phyloP scores from a whole-genome alignment of 2,797 vertebrate genomes.

The Calcarius lapponicus region DNA sequence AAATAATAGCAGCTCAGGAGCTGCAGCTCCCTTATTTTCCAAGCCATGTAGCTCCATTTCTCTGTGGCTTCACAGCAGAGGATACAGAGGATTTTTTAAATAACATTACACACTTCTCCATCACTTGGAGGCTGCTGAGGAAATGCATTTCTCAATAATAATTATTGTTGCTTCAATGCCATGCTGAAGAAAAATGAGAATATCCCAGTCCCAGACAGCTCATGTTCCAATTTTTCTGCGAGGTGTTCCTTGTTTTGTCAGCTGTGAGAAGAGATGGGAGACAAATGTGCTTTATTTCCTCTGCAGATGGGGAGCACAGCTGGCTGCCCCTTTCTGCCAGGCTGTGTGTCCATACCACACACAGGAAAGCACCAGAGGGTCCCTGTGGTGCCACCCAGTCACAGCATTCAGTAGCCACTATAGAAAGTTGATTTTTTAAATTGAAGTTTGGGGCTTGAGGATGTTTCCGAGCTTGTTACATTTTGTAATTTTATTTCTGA shows the following conservation, averaged over 20 bases:
- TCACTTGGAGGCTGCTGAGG: neutral
- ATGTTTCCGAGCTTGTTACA: neutral
- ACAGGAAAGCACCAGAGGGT: neutral
- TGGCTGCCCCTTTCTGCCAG: neutral
- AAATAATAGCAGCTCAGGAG: neutral
- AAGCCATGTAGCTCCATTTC: neutral
- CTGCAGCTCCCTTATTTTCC: neutral
- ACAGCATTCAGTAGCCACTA: neutral
- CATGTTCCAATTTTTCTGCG: neutral
- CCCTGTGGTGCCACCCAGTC: neutral
- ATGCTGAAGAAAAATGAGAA: neutral
- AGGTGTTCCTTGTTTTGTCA: slow-evolving; percentile 10
- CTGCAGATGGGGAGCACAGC: neutral
- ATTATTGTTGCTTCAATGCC: neutral
- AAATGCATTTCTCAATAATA: slow-evolving; percentile 5
- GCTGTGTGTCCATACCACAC: neutral
- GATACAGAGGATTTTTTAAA: slow-evolving; percentile 9
- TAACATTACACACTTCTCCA: neutral
- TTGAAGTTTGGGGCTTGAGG: neutral
- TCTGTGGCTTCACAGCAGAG: neutral
- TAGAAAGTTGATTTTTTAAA: neutral
- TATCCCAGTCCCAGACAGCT: neutral
- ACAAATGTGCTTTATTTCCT: neutral
- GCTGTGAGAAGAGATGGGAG: neutral
- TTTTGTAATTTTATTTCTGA: neutral